These are phyloP conservation scores for Palloptera scutellata DNA, from an alignment of 2,888 invertebrate species.

Conservation along the genomic window DNA sequence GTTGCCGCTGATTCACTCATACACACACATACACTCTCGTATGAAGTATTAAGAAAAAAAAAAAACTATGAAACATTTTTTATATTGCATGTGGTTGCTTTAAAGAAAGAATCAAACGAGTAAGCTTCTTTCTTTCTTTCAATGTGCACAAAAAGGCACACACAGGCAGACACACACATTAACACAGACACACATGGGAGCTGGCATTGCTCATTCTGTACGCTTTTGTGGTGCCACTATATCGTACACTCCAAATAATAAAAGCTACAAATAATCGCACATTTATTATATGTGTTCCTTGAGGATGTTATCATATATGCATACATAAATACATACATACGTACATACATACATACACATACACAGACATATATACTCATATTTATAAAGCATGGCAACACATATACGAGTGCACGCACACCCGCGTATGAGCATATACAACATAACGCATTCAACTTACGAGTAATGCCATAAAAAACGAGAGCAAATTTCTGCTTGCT, in stretches of 20 bases:
- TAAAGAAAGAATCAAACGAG: slow-evolving; percentile 3
- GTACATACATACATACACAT: neutral
- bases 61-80: no score
- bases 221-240: neutral
- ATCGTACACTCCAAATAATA: slow-evolving; percentile 36
- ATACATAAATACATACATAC: neutral
- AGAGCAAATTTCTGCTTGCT: slow-evolving; percentile 42
- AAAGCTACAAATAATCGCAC: slow-evolving; percentile 54
- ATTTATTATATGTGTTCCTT: slow-evolving; percentile 51
- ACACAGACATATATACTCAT: neutral
- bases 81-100: no score
- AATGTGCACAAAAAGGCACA: neutral
- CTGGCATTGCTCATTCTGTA: neutral
- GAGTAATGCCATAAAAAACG: slow-evolving; percentile 34
- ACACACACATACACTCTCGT: slow-evolving; percentile 15
- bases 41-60: no score
- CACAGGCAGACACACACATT: neutral
- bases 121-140: slow-evolving; percentile 13
- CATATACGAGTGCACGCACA: neutral
- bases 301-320: slow-evolving; percentile 7
- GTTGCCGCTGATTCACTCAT: slow-evolving; percentile 3
- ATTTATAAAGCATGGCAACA: neutral
- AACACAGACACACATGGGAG: neutral
- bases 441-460: slow-evolving; percentile 15
- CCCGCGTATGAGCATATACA: neutral